Conservation (phyloP, 2,888 invertebrate genomes). For the Patella caerulea region DNA sequence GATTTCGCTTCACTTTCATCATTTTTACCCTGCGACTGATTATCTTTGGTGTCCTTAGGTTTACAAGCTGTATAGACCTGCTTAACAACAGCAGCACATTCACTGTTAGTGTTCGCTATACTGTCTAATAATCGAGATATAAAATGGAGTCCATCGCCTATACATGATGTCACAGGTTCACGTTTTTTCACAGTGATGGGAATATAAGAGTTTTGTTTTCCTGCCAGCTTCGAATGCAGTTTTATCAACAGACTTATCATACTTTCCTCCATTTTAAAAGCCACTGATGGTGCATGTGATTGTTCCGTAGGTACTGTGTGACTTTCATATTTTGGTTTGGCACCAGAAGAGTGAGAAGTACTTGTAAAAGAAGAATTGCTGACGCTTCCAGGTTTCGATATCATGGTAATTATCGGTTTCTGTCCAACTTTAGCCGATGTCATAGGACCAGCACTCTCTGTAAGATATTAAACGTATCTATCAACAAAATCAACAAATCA, state of each 20-base stretch:
- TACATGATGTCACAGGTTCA: conserved; percentile 61
- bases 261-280: conserved; percentile 74
- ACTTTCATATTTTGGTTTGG: conserved; percentile 50
- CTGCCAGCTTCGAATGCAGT: conserved; percentile 90
- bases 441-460: conserved; percentile 56
- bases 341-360: neutral
- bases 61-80: conserved; percentile 82
- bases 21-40: conserved; percentile 38
- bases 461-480: conserved; percentile 8
- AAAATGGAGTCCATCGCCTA: conserved; percentile 91
- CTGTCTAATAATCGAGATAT: conserved; percentile 85
- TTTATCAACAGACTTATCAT: conserved; percentile 90
- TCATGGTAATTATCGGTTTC: conserved; percentile 6
- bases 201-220: conserved; percentile 83
- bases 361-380: neutral
- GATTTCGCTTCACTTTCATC: conserved; percentile 54
- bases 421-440: conserved; percentile 55
- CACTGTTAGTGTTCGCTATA: conserved; percentile 44
- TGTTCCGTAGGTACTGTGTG: conserved; percentile 53
- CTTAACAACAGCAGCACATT: conserved; percentile 73
- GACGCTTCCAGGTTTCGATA: neutral
- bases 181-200: conserved; percentile 42
- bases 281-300: conserved; percentile 43
- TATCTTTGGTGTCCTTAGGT: conserved; percentile 75
- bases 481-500: too few relatives aligned